Conservation (phyloP, 2,113 vertebrate genomes). For the Meriones unguiculatus region DNA sequence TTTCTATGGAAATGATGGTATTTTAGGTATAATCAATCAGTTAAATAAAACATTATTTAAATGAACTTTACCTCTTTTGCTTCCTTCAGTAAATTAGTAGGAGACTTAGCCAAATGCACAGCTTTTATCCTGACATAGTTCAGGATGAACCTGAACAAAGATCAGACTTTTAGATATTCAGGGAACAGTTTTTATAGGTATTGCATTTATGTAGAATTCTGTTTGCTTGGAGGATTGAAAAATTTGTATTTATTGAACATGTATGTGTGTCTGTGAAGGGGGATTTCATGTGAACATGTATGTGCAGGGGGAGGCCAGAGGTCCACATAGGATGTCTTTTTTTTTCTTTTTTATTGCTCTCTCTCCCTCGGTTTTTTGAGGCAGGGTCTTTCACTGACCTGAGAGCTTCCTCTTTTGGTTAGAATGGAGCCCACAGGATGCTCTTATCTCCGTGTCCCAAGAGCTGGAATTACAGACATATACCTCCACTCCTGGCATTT, state of each 20-base stretch:
- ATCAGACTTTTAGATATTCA: not conserved
- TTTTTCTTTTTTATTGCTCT: not conserved
- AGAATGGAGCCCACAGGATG: not conserved
- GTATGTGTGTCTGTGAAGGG: not conserved
- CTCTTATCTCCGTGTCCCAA: not conserved
- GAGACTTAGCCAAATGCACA: accelerated
- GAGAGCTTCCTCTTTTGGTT: not conserved
- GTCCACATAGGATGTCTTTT: not conserved
- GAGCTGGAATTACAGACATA: not conserved
- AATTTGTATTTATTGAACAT: not conserved
- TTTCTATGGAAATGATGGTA: not conserved
- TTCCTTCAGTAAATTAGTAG: not conserved
- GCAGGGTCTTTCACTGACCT: not conserved
- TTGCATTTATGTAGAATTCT: not conserved
- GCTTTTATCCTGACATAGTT: accelerated
- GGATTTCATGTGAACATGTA: not conserved
- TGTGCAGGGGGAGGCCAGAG: not conserved
- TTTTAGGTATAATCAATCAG: not conserved
- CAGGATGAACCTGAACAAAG: not conserved
- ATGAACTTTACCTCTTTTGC: not conserved
- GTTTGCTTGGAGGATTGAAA: not conserved
- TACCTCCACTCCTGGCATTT: not conserved
- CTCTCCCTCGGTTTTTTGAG: not conserved
- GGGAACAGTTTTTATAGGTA: not conserved
- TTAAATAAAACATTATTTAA: not conserved